Conservation (phyloP, 2,888 invertebrate species). For the Oasisia sp. region DNA sequence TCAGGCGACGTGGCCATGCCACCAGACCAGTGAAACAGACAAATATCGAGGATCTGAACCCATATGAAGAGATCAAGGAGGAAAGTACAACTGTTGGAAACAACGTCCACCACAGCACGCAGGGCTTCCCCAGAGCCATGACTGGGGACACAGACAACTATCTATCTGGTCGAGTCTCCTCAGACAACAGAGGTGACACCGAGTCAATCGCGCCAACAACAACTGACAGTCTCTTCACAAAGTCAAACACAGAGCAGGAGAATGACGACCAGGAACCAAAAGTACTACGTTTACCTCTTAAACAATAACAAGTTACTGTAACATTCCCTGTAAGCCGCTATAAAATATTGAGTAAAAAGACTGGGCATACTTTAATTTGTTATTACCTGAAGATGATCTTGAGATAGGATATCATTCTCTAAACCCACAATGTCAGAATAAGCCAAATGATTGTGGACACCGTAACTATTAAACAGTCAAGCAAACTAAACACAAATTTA, state of each 20-base stretch:
- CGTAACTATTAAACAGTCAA: not conserved
- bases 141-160: not conserved
- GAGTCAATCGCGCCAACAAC: not conserved
- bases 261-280: not conserved
- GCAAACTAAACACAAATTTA: not conserved
- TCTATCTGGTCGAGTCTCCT: no score
- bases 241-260: not conserved
- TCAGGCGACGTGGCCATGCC: not conserved
- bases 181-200: not conserved
- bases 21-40: not conserved
- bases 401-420: no score
- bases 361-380: no score
- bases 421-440: no score
- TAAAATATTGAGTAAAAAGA: not conserved
- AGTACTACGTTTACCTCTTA: not conserved
- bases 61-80: not conserved
- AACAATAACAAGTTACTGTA: not conserved
- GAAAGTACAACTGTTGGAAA: not conserved
- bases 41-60: not conserved
- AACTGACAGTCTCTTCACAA: constrained; percentile 3
- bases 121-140: not conserved
- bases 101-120: not conserved
- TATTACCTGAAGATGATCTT: no score
- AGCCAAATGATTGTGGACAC: not conserved
- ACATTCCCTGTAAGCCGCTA: not conserved